phyloP scores from a whole-genome alignment of 2,888 invertebrate species.

The Hyles lineata region DNA sequence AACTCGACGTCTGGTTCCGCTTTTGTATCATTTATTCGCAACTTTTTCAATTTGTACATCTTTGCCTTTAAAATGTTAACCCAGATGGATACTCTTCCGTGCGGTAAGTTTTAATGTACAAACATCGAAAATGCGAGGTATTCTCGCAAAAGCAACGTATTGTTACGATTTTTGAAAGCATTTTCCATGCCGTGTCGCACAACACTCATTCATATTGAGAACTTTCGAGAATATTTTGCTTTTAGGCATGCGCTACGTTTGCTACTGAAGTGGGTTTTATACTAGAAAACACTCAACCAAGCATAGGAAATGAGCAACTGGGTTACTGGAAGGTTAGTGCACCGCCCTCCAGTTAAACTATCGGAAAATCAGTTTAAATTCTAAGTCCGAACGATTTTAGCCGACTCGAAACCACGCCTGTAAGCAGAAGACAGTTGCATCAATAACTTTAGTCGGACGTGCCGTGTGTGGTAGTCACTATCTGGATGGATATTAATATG shows the following conservation, averaged over 20 bases:
- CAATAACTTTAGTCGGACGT: too few relatives aligned
- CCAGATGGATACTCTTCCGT: conserved; percentile 34
- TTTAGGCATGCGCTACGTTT: background rate
- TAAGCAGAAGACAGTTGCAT: too few relatives aligned
- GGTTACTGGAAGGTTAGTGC: too few relatives aligned
- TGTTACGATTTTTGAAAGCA: conserved; percentile 19
- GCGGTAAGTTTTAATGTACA: conserved; percentile 15
- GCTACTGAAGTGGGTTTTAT: background rate
- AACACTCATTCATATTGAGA: background rate
- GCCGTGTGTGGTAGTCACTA: too few relatives aligned
- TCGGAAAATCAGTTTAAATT: too few relatives aligned
- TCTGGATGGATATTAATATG: too few relatives aligned
- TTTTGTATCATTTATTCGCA: background rate
- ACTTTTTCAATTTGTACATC: background rate
- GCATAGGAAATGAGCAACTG: too few relatives aligned
- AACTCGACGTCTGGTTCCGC: background rate
- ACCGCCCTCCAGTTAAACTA: too few relatives aligned
- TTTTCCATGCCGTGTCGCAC: background rate
- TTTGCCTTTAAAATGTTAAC: background rate
- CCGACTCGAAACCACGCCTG: too few relatives aligned
- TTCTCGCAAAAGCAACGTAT: background rate
- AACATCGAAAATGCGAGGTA: background rate
- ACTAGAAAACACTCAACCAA: background rate
- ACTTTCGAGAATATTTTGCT: background rate
- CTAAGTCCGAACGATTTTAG: too few relatives aligned